These are phyloP conservation scores for Callyntrura sp. DNA, from an alignment of 2,888 invertebrate species.

Conservation along the genomic window DNA sequence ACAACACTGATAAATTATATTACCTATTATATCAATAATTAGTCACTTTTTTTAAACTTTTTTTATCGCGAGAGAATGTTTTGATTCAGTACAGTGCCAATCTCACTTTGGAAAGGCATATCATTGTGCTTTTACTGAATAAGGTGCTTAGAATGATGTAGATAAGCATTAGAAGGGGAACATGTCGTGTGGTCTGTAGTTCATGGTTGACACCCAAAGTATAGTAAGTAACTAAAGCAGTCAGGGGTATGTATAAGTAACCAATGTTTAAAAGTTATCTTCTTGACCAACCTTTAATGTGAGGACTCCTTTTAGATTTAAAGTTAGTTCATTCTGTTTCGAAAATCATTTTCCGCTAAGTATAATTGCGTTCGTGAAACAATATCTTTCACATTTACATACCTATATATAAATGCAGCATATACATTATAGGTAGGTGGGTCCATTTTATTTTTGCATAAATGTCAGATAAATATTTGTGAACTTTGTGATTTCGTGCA, in stretches of 20 bases:
- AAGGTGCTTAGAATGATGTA: neutral
- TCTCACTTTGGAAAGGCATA: slow-evolving; percentile 45
- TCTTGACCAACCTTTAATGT: neutral
- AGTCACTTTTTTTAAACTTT: slow-evolving; percentile 1
- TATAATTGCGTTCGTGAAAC: neutral
- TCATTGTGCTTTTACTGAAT: neutral
- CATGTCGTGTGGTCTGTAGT: neutral
- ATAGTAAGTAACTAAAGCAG: slow-evolving; percentile 19
- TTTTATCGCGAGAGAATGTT: neutral
- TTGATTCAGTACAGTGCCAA: slow-evolving; percentile 73
- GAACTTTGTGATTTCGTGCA: slow-evolving; percentile 9
- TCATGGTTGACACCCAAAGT: neutral
- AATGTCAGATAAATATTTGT: neutral
- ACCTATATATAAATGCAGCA: neutral
- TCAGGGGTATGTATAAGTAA: slow-evolving; percentile 42
- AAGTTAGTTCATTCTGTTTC: neutral
- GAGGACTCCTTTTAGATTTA: neutral
- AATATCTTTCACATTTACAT: neutral
- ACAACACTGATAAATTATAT: neutral
- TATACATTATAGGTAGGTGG: neutral
- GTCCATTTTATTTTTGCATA: neutral
- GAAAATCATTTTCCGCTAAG: neutral
- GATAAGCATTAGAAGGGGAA: neutral
- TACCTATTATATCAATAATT: neutral
- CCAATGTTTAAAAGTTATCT: slow-evolving; percentile 17